Conservation (phyloP, 2,113 vertebrate species). For the Serinus canaria region DNA sequence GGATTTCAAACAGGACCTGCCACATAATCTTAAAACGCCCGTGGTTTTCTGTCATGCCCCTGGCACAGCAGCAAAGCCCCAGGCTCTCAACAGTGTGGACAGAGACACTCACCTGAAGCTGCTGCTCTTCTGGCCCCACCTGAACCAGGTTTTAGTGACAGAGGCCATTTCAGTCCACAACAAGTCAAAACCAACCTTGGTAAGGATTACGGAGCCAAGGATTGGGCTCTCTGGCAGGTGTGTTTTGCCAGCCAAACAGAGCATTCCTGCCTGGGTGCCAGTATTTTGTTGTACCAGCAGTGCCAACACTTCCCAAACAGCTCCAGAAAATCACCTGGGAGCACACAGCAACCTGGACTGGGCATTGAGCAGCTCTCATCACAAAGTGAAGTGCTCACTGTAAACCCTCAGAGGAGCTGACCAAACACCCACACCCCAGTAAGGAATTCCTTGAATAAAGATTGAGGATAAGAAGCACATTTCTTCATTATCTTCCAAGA, state of each 20-base stretch:
- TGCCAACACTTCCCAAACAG: background rate
- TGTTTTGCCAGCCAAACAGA: background rate
- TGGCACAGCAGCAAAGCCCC: background rate
- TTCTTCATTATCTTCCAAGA: background rate
- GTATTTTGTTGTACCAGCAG: background rate
- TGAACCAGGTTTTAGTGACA: background rate
- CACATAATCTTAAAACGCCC: background rate
- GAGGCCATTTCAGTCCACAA: background rate
- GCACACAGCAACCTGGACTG: fast-evolving
- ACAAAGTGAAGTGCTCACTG: background rate
- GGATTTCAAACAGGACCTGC: background rate
- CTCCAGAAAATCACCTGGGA: background rate
- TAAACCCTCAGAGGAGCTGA: background rate
- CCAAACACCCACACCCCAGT: background rate
- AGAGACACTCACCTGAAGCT: background rate
- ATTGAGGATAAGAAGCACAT: background rate
- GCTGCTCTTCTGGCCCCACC: background rate
- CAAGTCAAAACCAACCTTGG: background rate
- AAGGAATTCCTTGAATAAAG: background rate
- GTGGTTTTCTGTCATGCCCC: background rate
- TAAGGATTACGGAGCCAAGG: background rate
- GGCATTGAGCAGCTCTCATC: background rate
- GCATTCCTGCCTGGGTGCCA: background rate
- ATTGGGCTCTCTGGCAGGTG: background rate
- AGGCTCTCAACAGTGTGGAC: background rate